Evolutionary conservation across 2,797 vertebrate genomes (phyloP), one percentile per base, ranked within the genome.

Genomic region (Ctenopoma multispine): DNA sequence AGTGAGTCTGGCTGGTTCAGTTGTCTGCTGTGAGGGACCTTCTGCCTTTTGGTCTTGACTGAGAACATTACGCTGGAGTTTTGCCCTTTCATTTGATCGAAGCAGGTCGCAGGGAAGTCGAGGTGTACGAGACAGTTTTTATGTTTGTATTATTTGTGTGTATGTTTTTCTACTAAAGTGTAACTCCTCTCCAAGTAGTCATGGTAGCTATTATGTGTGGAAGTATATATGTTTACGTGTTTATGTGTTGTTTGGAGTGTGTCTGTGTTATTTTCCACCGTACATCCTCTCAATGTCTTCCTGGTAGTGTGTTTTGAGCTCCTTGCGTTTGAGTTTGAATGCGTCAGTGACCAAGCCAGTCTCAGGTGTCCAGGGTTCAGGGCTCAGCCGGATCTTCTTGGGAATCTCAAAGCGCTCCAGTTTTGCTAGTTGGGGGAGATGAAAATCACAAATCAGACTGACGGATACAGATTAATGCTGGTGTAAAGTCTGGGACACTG

Each of bases 241-340:
- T 76, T 80, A 44, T 80, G 73, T 72, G 74, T 69, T 51, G 72
- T 54, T 51, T 51, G 61, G 55, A 60, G 62, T 43, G 68, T 17
- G 17, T 77, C 40, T 69, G 56, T 79, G 92, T 93, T 94, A 99
- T 78, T 95, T 97, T 23, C 96, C 95, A 0, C 96, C 97, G 1
- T 99, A 99, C 97, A 99, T 95, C 75, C 96, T 93, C 63, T 99
- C 97, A n/a, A 99, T 99, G 94, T 99, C 98, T 54, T 88, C 95
- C 71, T 96, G 97, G 87, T 99, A 99, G 89, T 97, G 95, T 0
- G 95, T 90, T 49, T 97, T 97, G 1, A 99, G 96, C 91, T 97
- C 98, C 74, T 98, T 99, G 86, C 98, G 97, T 66, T 99, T 99
- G 36, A 99, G 93, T 87, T 99, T 99, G 94, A 99, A 99, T 0